phyloP scores from a whole-genome alignment of 2,113 vertebrate species.

The Rhinolophus ferrumequinum region DNA sequence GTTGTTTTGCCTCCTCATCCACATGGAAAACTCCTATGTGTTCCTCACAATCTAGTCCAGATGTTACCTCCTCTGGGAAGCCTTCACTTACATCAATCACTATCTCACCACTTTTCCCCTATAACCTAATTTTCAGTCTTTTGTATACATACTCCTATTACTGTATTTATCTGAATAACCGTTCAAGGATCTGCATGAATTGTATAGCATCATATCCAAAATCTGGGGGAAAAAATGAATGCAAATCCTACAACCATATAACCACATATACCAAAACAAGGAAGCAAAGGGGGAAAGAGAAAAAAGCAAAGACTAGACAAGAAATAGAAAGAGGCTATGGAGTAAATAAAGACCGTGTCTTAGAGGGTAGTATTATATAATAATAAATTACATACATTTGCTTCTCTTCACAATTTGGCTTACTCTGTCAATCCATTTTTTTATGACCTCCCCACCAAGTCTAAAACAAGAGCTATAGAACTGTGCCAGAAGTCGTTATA shows the following conservation, averaged over 20 bases:
- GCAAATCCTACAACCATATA: not conserved
- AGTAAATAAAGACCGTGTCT: not conserved
- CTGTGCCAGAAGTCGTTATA: not conserved
- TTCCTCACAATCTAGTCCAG: not conserved
- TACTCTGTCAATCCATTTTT: conserved; percentile 19
- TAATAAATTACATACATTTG: not conserved
- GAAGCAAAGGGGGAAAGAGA: not conserved
- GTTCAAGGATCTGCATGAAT: not conserved
- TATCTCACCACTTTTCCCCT: not conserved
- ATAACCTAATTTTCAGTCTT: not conserved
- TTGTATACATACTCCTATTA: conserved; percentile 15
- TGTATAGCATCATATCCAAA: conserved; percentile 32
- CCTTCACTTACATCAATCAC: not conserved
- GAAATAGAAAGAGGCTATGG: not conserved
- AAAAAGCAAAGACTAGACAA: not conserved
- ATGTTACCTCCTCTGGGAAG: not conserved
- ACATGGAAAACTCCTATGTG: not conserved
- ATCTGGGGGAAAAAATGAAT: not conserved
- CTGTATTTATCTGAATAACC: conserved; percentile 3
- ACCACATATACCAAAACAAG: not conserved
- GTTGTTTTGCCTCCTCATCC: not conserved
- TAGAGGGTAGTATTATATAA: not conserved
- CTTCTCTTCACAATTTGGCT: not conserved
- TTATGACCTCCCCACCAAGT: not conserved
- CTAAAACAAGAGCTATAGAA: not conserved